phyloP scores from a whole-genome alignment of 1,140 invertebrate genomes.

The Drosophila nasuta region DNA sequence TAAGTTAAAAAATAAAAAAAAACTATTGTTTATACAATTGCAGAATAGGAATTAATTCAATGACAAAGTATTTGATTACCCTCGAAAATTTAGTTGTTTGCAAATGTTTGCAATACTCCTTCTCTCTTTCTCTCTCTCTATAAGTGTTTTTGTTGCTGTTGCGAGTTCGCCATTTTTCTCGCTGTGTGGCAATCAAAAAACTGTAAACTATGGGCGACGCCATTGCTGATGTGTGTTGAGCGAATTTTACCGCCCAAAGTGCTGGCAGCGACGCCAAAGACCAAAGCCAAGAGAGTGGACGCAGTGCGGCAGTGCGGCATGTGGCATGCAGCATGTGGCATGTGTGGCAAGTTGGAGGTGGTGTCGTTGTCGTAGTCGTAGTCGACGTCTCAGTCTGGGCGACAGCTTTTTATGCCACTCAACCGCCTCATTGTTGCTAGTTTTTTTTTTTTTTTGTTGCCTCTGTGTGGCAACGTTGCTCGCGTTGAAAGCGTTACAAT shows the following conservation, averaged over 20 bases:
- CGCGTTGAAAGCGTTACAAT: constrained; percentile 77
- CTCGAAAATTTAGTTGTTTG: too few species aligned
- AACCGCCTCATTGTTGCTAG: constrained; percentile 75
- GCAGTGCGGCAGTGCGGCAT: constrained; percentile 10
- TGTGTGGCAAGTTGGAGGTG: constrained; percentile 20
- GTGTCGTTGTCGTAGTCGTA: background rate
- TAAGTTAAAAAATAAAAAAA: too few species aligned
- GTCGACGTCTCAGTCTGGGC: constrained; percentile 33
- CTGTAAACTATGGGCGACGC: constrained; percentile 72
- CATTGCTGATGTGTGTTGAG: constrained; percentile 62
- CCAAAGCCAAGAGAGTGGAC: constrained; percentile 59
- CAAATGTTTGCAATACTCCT: too few species aligned
- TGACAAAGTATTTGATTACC: too few species aligned
- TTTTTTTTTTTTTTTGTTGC: constrained; percentile 29
- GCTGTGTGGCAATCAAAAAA: constrained; percentile 45
- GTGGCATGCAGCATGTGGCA: constrained; percentile 29
- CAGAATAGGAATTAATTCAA: too few species aligned
- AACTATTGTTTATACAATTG: too few species aligned
- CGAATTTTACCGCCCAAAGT: constrained; percentile 75
- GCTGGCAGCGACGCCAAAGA: constrained; percentile 71
- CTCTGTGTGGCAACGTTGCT: constrained; percentile 41
- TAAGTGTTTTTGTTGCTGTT: too few species aligned
- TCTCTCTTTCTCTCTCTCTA: too few species aligned
- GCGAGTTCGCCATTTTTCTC: too few species aligned
- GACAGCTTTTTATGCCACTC: constrained; percentile 78